Evolutionary conservation across 2,113 vertebrate genomes (phyloP).

Genomic region (Antechinus stuartii): DNA sequence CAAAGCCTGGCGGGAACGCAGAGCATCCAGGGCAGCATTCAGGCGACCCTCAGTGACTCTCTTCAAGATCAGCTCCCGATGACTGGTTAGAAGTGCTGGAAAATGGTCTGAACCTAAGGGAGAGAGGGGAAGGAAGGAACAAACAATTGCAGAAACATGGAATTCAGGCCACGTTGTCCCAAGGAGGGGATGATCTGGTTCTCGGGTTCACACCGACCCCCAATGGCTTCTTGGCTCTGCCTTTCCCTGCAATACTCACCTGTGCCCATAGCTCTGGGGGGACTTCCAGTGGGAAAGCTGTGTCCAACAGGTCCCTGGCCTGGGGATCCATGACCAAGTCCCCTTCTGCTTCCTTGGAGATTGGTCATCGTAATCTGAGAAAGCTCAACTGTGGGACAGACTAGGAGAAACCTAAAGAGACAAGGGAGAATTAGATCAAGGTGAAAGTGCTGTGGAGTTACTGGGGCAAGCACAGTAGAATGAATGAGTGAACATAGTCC

Average conservation of each 20-base stretch:
- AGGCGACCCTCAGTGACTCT: constrained; percentile 86
- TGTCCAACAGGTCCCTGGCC: neutral
- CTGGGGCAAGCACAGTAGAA: neutral
- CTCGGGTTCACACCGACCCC: neutral
- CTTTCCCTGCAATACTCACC: neutral
- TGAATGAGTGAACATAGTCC: neutral
- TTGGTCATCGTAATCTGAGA: neutral
- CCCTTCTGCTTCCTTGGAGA: neutral
- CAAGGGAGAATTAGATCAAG: neutral
- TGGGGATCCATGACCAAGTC: neutral
- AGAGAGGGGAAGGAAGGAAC: constrained; percentile 12
- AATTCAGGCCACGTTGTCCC: neutral
- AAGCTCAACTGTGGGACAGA: neutral
- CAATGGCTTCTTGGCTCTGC: neutral
- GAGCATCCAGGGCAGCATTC: constrained; percentile 83
- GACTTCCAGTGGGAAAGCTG: neutral
- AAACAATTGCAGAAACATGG: constrained; percentile 23
- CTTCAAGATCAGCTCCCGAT: constrained; percentile 80
- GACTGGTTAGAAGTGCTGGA: constrained; percentile 74
- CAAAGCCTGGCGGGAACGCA: constrained; percentile 77
- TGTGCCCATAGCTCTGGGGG: neutral
- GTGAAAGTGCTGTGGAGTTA: neutral
- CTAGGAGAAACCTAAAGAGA: constrained; percentile 14
- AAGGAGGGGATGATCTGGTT: neutral
- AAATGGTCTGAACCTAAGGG: constrained; percentile 56